Evolutionary conservation across 2,888 invertebrate genomes (phyloP).

Genomic region (Papilio protenor): DNA sequence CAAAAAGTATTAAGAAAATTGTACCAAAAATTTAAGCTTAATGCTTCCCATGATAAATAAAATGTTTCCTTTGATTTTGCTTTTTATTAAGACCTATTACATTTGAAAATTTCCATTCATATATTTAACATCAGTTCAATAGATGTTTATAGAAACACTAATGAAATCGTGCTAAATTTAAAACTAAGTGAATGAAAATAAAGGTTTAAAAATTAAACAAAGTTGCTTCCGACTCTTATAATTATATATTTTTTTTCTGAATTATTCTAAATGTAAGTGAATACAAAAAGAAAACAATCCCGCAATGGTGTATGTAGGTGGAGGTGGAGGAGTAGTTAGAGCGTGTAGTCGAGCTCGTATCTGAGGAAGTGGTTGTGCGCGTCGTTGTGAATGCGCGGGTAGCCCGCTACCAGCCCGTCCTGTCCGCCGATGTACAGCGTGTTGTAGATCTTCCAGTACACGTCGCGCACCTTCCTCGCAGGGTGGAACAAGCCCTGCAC

Average conservation of each 20-base stretch:
- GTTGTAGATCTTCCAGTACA: constrained; percentile 99
- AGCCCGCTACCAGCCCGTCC: constrained; percentile 98
- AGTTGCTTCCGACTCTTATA: background rate
- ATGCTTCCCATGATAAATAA: background rate
- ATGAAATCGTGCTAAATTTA: background rate
- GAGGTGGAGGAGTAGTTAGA: constrained; percentile 82
- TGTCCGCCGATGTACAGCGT: constrained; percentile 99
- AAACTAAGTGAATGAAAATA: background rate
- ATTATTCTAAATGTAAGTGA: background rate
- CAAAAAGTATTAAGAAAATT: constrained; percentile 32
- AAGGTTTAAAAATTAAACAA: background rate
- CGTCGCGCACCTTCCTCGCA: constrained; percentile 99
- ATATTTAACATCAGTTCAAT: background rate
- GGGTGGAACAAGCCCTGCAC: constrained; percentile 98
- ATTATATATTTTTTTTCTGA: background rate
- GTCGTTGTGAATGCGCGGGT: constrained; percentile 98
- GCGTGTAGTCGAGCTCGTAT: constrained; percentile 96
- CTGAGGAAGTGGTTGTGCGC: constrained; percentile 96
- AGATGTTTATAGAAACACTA: background rate
- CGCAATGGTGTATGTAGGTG: constrained; percentile 45
- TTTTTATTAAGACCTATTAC: background rate
- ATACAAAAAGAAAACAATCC: constrained; percentile 43
- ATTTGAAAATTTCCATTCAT: background rate
- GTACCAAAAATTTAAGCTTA: constrained; percentile 39
- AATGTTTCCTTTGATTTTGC: too few species aligned